Percentiles rank a stretch among this genome's conserved stretches.
phyloP scores from a whole-genome alignment of 2,113 vertebrate genomes.

The Tor tambroides region DNA sequence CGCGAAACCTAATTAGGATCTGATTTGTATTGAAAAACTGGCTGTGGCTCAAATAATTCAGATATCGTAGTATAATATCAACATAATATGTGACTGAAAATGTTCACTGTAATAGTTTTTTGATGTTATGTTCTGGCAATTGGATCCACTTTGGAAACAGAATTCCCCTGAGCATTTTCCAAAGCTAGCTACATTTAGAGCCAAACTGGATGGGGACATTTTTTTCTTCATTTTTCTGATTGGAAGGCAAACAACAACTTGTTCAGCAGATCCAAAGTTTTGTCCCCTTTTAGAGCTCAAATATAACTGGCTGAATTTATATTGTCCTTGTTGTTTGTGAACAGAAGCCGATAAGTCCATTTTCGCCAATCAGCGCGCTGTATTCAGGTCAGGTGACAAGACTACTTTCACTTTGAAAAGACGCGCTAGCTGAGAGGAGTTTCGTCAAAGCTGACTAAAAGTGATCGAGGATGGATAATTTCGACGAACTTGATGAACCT shows the following conservation, averaged over 20 bases:
- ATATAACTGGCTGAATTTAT: too few species aligned
- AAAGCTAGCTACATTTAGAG: background rate
- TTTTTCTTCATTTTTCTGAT: background rate
- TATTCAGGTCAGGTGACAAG: too few species aligned
- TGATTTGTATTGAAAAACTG: slow-evolving; percentile 35
- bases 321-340: too few species aligned
- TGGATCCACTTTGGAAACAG: background rate
- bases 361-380: too few species aligned
- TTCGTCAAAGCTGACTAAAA: too few species aligned
- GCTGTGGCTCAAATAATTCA: slow-evolving; percentile 10
- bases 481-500: too few species aligned
- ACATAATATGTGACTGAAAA: background rate
- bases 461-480: too few species aligned
- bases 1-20: slow-evolving; percentile 26
- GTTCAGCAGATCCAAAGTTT: background rate
- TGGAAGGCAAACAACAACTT: background rate
- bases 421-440: too few species aligned
- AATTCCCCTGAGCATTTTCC: background rate
- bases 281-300: background rate
- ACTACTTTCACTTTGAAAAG: too few species aligned
- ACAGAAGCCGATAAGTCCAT: too few species aligned
- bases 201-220: background rate
- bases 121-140: slow-evolving; percentile 15
- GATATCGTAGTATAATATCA: slow-evolving; percentile 24
- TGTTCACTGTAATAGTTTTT: slow-evolving; percentile 8